phyloP scores from a whole-genome alignment of 2,888 invertebrate species.

The Caenorhabditis parvicauda region DNA sequence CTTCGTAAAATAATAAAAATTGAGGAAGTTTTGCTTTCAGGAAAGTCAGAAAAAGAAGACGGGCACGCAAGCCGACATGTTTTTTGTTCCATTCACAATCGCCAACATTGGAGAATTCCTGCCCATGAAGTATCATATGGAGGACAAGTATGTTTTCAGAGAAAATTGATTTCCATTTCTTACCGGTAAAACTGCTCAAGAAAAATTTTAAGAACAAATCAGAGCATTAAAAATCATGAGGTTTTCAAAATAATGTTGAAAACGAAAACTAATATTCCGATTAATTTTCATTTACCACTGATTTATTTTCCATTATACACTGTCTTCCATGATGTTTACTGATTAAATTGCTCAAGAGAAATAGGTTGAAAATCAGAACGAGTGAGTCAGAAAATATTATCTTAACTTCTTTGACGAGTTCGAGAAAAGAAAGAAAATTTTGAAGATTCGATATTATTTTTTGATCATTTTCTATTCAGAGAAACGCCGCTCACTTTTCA shows the following conservation, averaged over 20 bases:
- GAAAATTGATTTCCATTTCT: background rate
- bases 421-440: background rate
- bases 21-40: slow-evolving; percentile 13
- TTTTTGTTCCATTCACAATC: slow-evolving; percentile 61
- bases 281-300: background rate
- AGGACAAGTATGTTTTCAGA: slow-evolving; percentile 46
- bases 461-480: slow-evolving; percentile 6
- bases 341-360: too few species aligned
- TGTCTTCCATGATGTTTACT: too few species aligned
- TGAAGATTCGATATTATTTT: background rate
- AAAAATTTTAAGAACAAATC: too few species aligned
- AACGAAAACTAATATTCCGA: too few species aligned
- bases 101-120: slow-evolving; percentile 59
- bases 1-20: too few species aligned
- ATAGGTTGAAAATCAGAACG: too few species aligned
- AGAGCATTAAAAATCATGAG: too few species aligned
- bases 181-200: background rate
- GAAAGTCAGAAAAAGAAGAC: slow-evolving; percentile 56
- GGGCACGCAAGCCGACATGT: slow-evolving; percentile 60
- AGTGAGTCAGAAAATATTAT: too few species aligned
- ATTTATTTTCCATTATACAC: background rate
- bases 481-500: slow-evolving; percentile 61
- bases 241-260: too few species aligned
- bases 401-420: too few species aligned
- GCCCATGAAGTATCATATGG: slow-evolving; percentile 59